These are phyloP conservation scores for Artemia franciscana DNA, from an alignment of 1,140 invertebrate genomes.

Conservation along the genomic window DNA sequence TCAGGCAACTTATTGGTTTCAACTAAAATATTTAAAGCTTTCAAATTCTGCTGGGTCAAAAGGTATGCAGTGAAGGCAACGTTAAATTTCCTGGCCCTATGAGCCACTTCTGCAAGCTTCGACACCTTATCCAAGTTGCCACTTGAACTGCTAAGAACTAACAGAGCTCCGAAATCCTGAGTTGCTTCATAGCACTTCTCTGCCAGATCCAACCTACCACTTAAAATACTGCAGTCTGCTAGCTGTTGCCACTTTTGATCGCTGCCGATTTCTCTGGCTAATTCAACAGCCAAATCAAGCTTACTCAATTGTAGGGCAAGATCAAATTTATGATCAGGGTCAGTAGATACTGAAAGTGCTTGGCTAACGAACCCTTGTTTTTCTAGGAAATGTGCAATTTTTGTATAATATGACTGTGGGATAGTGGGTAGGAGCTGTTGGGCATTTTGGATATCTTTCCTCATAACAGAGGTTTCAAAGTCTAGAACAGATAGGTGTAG, in stretches of 20 bases:
- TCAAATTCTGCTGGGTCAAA: conserved; percentile 62
- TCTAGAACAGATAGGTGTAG: conserved; percentile 76
- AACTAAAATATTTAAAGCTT: conserved; percentile 76
- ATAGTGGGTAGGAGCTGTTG: no score
- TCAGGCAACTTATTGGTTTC: conserved; percentile 72
- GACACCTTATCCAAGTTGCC: conserved; percentile 54
- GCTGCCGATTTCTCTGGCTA: conserved; percentile 64
- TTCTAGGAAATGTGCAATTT: conserved; percentile 91
- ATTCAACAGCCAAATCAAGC: conserved; percentile 47
- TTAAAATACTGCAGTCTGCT: conserved; percentile 57
- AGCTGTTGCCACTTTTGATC: conserved; percentile 90
- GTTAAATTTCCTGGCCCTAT: conserved; percentile 63
- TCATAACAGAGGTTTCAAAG: conserved; percentile 98
- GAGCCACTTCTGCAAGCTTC: conserved; percentile 43
- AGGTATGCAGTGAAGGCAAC: conserved; percentile 83
- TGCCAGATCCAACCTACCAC: conserved; percentile 59
- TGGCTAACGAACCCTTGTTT: conserved; percentile 97
- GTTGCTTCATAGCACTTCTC: conserved; percentile 84
- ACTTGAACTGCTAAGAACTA: conserved; percentile 66
- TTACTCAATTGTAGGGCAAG: conserved; percentile 73
- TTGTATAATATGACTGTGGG: no score
- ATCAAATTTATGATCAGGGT: conserved; percentile 94
- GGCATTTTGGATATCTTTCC: no score
- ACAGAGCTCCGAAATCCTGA: conserved; percentile 72
- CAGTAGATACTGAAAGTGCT: conserved; percentile 87